A percentile compares a stretch with the other conserved stretches of the same genome.
phyloP scores from a whole-genome alignment of 2,113 vertebrate species.

The Salvelinus namaycush region DNA sequence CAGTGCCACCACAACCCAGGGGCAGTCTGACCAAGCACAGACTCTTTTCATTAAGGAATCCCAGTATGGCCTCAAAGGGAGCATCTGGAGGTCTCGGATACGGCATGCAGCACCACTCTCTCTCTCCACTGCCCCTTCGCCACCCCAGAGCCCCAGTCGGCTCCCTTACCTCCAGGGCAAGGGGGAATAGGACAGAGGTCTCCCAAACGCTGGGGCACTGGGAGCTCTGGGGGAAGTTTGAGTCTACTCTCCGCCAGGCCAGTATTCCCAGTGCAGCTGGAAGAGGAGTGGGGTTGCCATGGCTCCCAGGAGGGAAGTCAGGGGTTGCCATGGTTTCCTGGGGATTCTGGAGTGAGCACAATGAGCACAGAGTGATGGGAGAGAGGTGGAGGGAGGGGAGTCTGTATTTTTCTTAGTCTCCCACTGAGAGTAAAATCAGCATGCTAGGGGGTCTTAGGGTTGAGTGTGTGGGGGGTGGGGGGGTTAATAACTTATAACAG shows the following conservation, averaged over 20 bases:
- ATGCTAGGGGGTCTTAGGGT: neutral
- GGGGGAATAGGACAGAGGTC: neutral
- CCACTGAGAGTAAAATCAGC: neutral
- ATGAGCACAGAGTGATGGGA: conserved; percentile 12
- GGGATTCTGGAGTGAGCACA: conserved; percentile 19
- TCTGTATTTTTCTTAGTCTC: conserved; percentile 4
- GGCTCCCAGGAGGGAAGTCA: conserved; percentile 4
- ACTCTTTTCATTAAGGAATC: conserved; percentile 13
- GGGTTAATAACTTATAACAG: neutral
- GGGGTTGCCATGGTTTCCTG: conserved; percentile 21
- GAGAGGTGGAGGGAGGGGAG: neutral
- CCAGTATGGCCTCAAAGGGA: conserved; percentile 14
- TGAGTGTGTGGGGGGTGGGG: neutral
- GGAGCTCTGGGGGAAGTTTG: conserved; percentile 20
- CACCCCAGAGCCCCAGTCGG: neutral
- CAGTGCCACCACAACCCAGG: conserved; percentile 28
- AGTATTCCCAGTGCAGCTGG: neutral
- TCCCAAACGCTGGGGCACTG: conserved; percentile 9
- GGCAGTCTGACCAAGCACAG: conserved; percentile 20
- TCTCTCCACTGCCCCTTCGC: neutral
- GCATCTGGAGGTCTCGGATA: neutral
- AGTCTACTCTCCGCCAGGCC: neutral
- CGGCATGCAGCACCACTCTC: neutral
- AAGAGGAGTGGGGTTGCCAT: conserved; percentile 5
- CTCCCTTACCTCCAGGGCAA: neutral